Percentiles rank a stretch among this genome's conserved stretches.
phyloP scores from a whole-genome alignment of 2,113 vertebrate species.

The Stigmatopora nigra region DNA sequence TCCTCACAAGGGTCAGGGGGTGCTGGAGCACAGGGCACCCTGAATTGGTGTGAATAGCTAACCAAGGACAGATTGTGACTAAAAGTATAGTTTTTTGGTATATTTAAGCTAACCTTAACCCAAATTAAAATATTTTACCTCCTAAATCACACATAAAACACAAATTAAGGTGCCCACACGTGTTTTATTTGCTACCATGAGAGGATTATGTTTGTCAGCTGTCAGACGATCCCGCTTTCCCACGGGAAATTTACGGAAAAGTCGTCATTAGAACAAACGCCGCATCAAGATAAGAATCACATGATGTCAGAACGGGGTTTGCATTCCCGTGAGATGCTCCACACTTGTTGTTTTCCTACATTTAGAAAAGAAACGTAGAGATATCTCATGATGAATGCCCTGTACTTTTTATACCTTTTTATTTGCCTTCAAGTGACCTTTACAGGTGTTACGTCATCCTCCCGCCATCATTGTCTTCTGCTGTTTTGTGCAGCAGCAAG shows the following conservation, averaged over 20 bases:
- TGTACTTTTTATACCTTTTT: background rate
- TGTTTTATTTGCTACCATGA: background rate
- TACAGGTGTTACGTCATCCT: conserved; percentile 18
- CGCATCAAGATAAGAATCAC: conserved; percentile 13
- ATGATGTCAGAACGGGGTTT: background rate
- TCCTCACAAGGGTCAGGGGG: too few species aligned
- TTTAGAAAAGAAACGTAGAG: background rate
- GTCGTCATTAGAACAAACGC: conserved; percentile 57
- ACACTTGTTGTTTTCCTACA: conserved; percentile 38
- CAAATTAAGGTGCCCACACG: background rate
- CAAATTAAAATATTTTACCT: too few species aligned
- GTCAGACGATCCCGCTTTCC: conserved; percentile 55
- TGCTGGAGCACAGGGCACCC: too few species aligned
- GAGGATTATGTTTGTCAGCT: conserved; percentile 13
- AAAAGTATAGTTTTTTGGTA: too few species aligned
- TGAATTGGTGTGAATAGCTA: too few species aligned
- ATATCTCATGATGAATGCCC: background rate
- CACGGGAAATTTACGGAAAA: conserved; percentile 48
- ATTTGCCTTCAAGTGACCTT: conserved; percentile 24
- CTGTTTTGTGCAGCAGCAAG: conserved; percentile 44
- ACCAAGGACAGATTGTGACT: too few species aligned
- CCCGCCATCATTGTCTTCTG: background rate
- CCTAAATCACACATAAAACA: background rate
- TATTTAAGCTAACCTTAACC: too few species aligned
- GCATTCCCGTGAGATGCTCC: conserved; percentile 30